Evolutionary conservation across 1,140 invertebrate genomes (phyloP), one percentile per base, ranked within the genome.

Genomic region (Drosophila tropicalis): DNA sequence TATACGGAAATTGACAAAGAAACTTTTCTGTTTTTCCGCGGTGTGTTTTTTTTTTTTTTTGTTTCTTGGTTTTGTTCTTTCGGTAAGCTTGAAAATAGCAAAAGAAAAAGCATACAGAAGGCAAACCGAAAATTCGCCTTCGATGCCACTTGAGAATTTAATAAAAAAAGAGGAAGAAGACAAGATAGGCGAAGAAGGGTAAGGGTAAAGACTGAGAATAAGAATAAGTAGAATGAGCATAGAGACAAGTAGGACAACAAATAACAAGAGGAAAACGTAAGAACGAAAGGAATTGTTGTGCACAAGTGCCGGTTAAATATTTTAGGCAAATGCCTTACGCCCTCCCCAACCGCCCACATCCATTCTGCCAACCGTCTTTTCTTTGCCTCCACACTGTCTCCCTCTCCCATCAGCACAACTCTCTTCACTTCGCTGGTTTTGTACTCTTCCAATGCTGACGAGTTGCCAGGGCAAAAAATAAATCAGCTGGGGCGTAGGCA

Each of bases 261-360:
- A 55, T 41, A 40, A 29, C 15, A 47, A 29, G 36, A 44, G 19
- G 61, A n/a, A 34, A 65, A 29, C 47, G 47, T 7, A 67, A 29
- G 22, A 12, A 29, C 25, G 17, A 22, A 62, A 44, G 19, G 69
- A 86, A 86, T 86, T 87, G 83, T 87, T 79, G 71, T 77, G 76
- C 79, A 87, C 83, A 86, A 86, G 83, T 86, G 83, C 83, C 76
- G 84, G 83, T 86, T 86, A 86, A 86, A 86, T 86, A 87, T 86
- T 86, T 86, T 86, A 87, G 84, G 76, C 76, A 86, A 87, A 86
- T 82, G 72, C 63, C 51, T 32, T 44, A 71, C 44, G 63, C 66
- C 47, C 51, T 32, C 17, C 36, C 6, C 36, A 29, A 29, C 36
- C 36, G 36, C 10, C 47, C 41, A 12, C 36, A 2, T 25, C n/a